Base-by-base conservation (phyloP, 2,888 invertebrate species). In the Agonopterix heracliana region DNA sequence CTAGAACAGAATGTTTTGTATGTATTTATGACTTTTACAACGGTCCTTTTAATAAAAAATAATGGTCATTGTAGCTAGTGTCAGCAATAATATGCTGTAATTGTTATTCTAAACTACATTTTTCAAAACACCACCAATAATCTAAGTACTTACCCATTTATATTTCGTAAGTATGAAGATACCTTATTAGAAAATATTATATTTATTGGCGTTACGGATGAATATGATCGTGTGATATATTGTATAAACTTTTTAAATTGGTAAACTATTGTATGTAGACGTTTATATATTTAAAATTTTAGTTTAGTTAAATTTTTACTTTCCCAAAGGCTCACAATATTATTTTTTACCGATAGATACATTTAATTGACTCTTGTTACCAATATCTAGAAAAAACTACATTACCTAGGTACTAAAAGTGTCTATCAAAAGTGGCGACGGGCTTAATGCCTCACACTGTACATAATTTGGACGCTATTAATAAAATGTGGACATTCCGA, bases 171-270 rank as follows among this genome's bases (percentile, higher is more conserved):
- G 26, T 26, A 5, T 26, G 26, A 2, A 17, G 17, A 26, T 26
- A 7, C 26, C 1, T 26, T 5, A 26, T 26, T 26, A 5, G 5
- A 56, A 50, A 55, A 57, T 60, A 64, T 61, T 66, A 54, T 68
- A 74, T 76, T 77, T 75, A 77, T 76, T 77, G 74, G 74, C 68
- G 60, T 60, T 66, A 60, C 61, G 60, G 63, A 69, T 66, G 60
- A 57, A 66, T 68, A 68, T 71, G 70, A 78, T 77, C 66, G 83
- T 83, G 86, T 85, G 86, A 86, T 86, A 84, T 81, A 81, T 45
- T 45, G 40, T 44, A 71, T 82, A 81, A 82, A 83, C 76, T 80
- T 78, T 74, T 68, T 71, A 67, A 72, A 65, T 71, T 70, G 68
- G 68, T 71, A 65, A 75, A 66, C 57, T 56, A 65, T 64, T 56